phyloP scores from a whole-genome alignment of 2,797 vertebrate species.

The Anniella stebbinsi region DNA sequence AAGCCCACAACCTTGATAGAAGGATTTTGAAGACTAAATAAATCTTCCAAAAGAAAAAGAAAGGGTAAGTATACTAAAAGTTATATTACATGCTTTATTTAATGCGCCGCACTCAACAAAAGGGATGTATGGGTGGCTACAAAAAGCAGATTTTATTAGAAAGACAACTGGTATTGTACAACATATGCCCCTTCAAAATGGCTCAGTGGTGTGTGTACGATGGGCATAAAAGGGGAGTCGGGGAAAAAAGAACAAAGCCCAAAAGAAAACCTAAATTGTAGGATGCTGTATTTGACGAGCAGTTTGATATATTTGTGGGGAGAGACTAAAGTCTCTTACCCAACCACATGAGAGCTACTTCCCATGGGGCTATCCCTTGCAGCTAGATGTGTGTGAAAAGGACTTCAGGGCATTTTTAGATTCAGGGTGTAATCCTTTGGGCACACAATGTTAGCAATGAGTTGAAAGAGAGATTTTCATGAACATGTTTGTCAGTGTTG shows the following conservation, averaged over 20 bases:
- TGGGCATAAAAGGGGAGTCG: slow-evolving; percentile 17
- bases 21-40: slow-evolving; percentile 62
- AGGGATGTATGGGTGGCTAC: slow-evolving; percentile 22
- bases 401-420: background rate
- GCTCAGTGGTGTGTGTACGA: slow-evolving; percentile 13
- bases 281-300: slow-evolving; percentile 6
- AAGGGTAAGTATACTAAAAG: slow-evolving; percentile 55
- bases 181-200: slow-evolving; percentile 20
- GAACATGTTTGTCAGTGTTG: background rate
- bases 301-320: background rate
- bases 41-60: slow-evolving; percentile 61
- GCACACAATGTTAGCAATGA: background rate
- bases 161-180: slow-evolving; percentile 23
- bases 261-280: slow-evolving; percentile 27
- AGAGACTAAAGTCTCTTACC: background rate
- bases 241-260: slow-evolving; percentile 23
- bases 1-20: slow-evolving; percentile 57
- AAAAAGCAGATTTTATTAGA: slow-evolving; percentile 50
- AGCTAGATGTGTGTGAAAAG: background rate
- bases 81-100: slow-evolving; percentile 54
- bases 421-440: background rate
- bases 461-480: background rate
- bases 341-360: background rate
- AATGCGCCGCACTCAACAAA: slow-evolving; percentile 48
- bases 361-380: background rate